Base-by-base conservation (phyloP, 1,140 invertebrate genomes). In the Hormaphis cornu region DNA sequence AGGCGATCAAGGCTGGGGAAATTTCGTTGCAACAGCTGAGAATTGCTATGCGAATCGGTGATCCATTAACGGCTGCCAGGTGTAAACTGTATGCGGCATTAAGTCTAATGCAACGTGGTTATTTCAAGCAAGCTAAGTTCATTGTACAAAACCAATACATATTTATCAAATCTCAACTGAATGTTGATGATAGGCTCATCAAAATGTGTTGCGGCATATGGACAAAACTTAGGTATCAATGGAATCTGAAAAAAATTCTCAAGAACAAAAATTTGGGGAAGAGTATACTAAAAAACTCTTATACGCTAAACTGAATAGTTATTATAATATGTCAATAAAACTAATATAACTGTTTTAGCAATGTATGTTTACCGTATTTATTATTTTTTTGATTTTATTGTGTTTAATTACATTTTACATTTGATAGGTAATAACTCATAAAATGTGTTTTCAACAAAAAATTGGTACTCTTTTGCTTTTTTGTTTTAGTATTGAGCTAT, bases 21-120 rank as follows among this genome's bases (percentile, higher is more conserved):
- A 94, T 95, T 76, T 95, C 93, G 6, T 16, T 87, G 14, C 79
- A 86, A 73, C 94, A 97, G 77, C 83, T 95, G 63, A 81, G 83
- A 74, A 80, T 96, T 35, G 91, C 93, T 3, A 74, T 88, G 26
- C 81, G 86, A 73, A 78, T 95, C 22, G 89, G 87, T 6, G 90
- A 96, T 83, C 89, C 92, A 1, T 80, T 84, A 35, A 78, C 90
- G 63, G 83, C 87, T 42, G 83, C 89, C 6, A 82, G 91, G 37
- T 96, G 93, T 77, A 85, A 84, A 73, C 79, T 97, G 0, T 97
- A 91, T 78, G 84, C 86, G 73, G 87, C 90, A n/a, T 81, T 95
- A 63, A 94, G 92, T 78, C 80, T 93, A 20, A 86, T 95, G 61
- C 94, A 97, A 79, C 84, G 84, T 72, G 86, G 86, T 5, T 77